Percentiles rank a stretch among this genome's conserved stretches.
These are phyloP conservation scores for Heliothis subflexa DNA, from an alignment of 1,140 invertebrate genomes.

Conservation along the genomic window DNA sequence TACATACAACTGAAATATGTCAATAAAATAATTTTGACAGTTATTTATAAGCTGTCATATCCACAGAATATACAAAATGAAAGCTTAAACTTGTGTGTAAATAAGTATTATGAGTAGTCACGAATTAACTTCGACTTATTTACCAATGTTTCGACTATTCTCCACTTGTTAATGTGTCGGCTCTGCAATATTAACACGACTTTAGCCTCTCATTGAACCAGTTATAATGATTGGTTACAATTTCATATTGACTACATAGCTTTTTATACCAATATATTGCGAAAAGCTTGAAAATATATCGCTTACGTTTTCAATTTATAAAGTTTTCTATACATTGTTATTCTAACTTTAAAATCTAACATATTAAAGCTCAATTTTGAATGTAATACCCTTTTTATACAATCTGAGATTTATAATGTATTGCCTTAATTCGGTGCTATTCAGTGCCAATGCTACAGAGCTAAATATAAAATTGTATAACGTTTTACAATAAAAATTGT, in stretches of 20 bases:
- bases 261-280: background rate
- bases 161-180: background rate
- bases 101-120: constrained; percentile 15
- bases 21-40: too few species aligned
- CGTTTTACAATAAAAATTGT: constrained; percentile 38
- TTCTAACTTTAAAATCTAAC: background rate
- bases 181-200: constrained; percentile 2
- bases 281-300: background rate
- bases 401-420: constrained; percentile 20
- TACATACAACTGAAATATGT: background rate
- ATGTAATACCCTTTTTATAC: constrained; percentile 38
- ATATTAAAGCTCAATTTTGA: constrained; percentile 37
- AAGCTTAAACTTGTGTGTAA: background rate
- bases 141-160: background rate
- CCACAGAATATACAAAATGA: background rate
- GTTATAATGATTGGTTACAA: too few species aligned
- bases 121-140: background rate
- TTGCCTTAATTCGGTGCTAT: constrained; percentile 53
- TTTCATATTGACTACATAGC: too few species aligned
- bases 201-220: background rate
- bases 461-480: constrained; percentile 37
- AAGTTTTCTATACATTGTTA: constrained; percentile 25
- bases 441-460: constrained; percentile 52
- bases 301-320: constrained; percentile 5
- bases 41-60: background rate